phyloP scores from a whole-genome alignment of 2,888 invertebrate species.

The Morpho helenor region DNA sequence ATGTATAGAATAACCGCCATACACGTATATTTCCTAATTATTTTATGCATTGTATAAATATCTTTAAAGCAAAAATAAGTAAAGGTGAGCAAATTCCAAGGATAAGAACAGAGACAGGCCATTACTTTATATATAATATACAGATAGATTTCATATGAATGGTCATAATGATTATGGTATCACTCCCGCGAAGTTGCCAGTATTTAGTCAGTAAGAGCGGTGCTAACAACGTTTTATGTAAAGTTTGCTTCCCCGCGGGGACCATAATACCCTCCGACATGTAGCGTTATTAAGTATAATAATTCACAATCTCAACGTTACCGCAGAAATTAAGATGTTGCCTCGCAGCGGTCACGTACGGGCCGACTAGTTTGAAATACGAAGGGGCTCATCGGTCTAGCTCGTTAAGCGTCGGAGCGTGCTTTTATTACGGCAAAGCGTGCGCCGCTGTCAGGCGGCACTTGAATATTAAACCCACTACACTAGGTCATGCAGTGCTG shows the following conservation, averaged over 20 bases:
- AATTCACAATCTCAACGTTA: conserved; percentile 65
- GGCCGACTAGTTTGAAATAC: conserved; percentile 74
- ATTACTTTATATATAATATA: too few species aligned
- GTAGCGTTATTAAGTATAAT: conserved; percentile 45
- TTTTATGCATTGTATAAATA: too few species aligned
- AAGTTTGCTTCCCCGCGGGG: conserved; percentile 11
- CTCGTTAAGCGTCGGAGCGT: conserved; percentile 76
- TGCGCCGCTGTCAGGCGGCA: conserved; percentile 62
- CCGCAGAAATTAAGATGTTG: conserved; percentile 51
- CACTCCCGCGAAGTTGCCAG: not conserved
- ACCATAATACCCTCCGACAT: conserved; percentile 20
- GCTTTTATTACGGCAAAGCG: conserved; percentile 74
- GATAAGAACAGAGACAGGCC: too few species aligned
- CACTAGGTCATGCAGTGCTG: conserved; percentile 53
- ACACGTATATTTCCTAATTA: too few species aligned
- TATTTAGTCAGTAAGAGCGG: not conserved
- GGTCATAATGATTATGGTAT: not conserved
- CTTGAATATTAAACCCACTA: conserved; percentile 42
- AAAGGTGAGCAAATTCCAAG: too few species aligned
- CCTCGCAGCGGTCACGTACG: conserved; percentile 67
- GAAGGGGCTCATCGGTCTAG: conserved; percentile 73
- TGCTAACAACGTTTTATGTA: conserved; percentile 5
- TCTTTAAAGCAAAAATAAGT: too few species aligned
- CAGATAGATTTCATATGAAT: too few species aligned
- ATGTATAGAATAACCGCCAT: too few species aligned